These are phyloP conservation scores for Digitonthophagus gazella DNA, from an alignment of 2,888 invertebrate species.

Conservation along the genomic window DNA sequence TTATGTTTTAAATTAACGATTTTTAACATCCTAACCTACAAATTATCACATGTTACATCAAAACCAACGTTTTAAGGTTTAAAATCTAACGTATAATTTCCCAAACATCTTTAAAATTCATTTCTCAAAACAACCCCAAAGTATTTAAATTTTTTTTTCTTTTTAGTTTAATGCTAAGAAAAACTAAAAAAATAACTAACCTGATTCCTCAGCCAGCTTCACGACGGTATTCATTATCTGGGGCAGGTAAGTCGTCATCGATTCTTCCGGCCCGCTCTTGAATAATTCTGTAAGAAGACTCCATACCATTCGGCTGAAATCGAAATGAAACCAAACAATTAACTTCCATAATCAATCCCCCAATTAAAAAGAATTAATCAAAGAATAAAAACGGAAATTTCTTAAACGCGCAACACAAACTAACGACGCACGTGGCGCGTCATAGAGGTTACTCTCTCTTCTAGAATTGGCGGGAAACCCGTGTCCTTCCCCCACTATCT, in stretches of 20 bases:
- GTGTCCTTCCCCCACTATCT: neutral
- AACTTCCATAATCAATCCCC: neutral
- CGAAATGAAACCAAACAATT: slow-evolving; percentile 29
- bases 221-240: slow-evolving; percentile 54
- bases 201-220: slow-evolving; percentile 52
- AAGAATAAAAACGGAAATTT: too few relatives aligned
- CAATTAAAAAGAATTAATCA: too few relatives aligned
- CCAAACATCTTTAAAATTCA: too few relatives aligned
- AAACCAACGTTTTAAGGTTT: too few relatives aligned
- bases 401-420: neutral
- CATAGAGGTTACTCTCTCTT: neutral
- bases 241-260: slow-evolving; percentile 48
- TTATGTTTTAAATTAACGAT: too few relatives aligned
- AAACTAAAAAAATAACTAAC: slow-evolving; percentile 42
- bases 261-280: slow-evolving; percentile 49
- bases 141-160: neutral
- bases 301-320: slow-evolving; percentile 61
- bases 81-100: too few relatives aligned
- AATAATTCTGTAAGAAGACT: slow-evolving; percentile 59
- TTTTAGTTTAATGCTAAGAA: neutral
- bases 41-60: too few relatives aligned
- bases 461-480: neutral
- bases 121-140: too few relatives aligned
- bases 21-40: too few relatives aligned
- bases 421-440: neutral